Percentiles rank a stretch among this genome's conserved stretches.
These are phyloP conservation scores for Acronicta aceris DNA, from an alignment of 2,888 invertebrate species.

Conservation along the genomic window DNA sequence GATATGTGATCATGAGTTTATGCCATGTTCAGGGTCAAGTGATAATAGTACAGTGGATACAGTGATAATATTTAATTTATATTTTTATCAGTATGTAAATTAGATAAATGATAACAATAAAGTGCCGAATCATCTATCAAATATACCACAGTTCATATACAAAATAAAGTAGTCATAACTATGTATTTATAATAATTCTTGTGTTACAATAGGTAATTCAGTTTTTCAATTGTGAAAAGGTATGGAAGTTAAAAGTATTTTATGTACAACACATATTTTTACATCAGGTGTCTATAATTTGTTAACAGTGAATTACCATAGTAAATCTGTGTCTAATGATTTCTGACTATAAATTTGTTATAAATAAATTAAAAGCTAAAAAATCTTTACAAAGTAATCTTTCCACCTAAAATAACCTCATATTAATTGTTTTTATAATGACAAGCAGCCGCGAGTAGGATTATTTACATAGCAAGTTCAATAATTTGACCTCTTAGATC, in stretches of 20 bases:
- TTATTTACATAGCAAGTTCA: slow-evolving; percentile 57
- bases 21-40: slow-evolving; percentile 41
- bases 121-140: slow-evolving; percentile 26
- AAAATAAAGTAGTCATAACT: slow-evolving; percentile 34
- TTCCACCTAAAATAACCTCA: slow-evolving; percentile 44
- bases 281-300: slow-evolving; percentile 26
- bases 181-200: slow-evolving; percentile 39
- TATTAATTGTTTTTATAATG: slow-evolving; percentile 43
- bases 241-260: slow-evolving; percentile 38
- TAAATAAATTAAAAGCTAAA: slow-evolving; percentile 53
- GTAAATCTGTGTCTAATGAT: slow-evolving; percentile 43
- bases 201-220: slow-evolving; percentile 38
- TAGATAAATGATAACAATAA: slow-evolving; percentile 41
- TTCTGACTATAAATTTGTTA: slow-evolving; percentile 53
- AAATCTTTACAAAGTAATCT: slow-evolving; percentile 51
- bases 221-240: slow-evolving; percentile 36
- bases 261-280: slow-evolving; percentile 41
- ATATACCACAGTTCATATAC: slow-evolving; percentile 7
- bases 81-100: slow-evolving; percentile 30
- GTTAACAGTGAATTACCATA: slow-evolving; percentile 43
- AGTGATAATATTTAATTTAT: slow-evolving; percentile 27
- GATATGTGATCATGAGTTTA: slow-evolving; percentile 59
- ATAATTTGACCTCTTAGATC: slow-evolving; percentile 49
- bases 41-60: slow-evolving; percentile 43
- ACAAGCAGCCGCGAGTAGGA: slow-evolving; percentile 49